phyloP scores from a whole-genome alignment of 1,140 invertebrate species.

The Brachionus manjavacas region DNA sequence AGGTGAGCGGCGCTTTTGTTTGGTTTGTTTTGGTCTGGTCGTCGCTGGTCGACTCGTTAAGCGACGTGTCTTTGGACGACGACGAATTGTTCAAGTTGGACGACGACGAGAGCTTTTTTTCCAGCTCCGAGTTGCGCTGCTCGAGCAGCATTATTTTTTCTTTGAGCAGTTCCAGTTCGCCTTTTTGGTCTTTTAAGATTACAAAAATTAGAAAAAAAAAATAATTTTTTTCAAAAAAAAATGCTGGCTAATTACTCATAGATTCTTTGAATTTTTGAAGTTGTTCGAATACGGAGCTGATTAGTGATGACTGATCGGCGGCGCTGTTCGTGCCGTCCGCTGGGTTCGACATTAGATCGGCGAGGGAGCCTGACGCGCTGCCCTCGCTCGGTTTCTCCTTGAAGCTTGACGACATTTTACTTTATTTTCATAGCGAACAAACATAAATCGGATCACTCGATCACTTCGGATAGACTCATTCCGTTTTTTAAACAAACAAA shows the following conservation, averaged over 20 bases:
- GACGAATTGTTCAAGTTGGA: constrained; percentile 27
- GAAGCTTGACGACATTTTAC: not conserved
- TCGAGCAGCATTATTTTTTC: constrained; percentile 34
- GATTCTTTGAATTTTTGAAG: constrained; percentile 17
- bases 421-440: not conserved
- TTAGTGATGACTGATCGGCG: not conserved
- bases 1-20: not conserved
- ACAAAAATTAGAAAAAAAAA: not conserved
- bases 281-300: constrained; percentile 14
- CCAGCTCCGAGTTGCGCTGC: constrained; percentile 32
- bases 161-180: constrained; percentile 12
- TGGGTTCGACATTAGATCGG: not conserved
- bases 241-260: too few relatives aligned
- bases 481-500: not conserved
- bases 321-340: too few relatives aligned
- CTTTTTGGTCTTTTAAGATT: not conserved
- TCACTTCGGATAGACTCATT: not conserved
- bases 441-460: not conserved
- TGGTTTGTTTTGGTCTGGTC: not conserved
- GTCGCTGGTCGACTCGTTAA: constrained; percentile 23
- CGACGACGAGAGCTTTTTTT: constrained; percentile 16
- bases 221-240: not conserved
- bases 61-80: constrained; percentile 1
- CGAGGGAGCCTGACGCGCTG: not conserved
- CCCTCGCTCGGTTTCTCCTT: not conserved